Evolutionary conservation across 2,113 vertebrate species (phyloP), one percentile per base, ranked within the genome.

Genomic region (Cyanoramphus novaezelandiae): DNA sequence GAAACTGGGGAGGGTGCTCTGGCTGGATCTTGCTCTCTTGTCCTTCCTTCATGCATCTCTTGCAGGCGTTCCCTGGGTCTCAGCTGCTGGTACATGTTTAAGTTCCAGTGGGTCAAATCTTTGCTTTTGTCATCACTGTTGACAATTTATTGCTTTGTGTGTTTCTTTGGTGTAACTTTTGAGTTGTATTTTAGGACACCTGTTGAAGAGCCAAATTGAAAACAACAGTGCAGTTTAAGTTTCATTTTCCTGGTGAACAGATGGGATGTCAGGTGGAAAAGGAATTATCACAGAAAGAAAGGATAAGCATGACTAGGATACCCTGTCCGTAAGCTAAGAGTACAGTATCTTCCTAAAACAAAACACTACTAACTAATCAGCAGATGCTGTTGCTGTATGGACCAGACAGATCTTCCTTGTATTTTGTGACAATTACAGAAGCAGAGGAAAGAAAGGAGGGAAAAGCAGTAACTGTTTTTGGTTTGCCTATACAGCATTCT

Each of bases 161-260:
- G 85, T 98, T 97, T 98, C 97, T 98, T 98, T 98, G 98, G 98
- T 97, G 97, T 98, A 97, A 94, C 37, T 90, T 94, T 89, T 44
- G 41, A 85, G 67, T 76, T 87, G 76, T 65, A 49, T 57, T 92
- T 92, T 86, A 94, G 55, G 92, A 88, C 95, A 97, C 97, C 97
- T 97, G 92, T 90, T 92, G 31, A 86, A 82, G 18, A 95, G 74
- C 4, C 60, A 87, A 14, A 77, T 86, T 60, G 11, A 7, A 43
- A 46, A 62, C 67, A 57, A 35, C 62, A 71, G 33, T 0, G 2
- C 35, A 15, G 13, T 59, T 70, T 31, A 75, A 50, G 24, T 82
- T 84, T 78, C 11, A 18, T 41, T 90, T 44, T 64, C 35, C 69
- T 39, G 31, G 25, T 64, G 39, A 53, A 75, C 2, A 86, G 16